phyloP scores from a whole-genome alignment of 2,797 vertebrate genomes.

The Darevskia nairensis region DNA sequence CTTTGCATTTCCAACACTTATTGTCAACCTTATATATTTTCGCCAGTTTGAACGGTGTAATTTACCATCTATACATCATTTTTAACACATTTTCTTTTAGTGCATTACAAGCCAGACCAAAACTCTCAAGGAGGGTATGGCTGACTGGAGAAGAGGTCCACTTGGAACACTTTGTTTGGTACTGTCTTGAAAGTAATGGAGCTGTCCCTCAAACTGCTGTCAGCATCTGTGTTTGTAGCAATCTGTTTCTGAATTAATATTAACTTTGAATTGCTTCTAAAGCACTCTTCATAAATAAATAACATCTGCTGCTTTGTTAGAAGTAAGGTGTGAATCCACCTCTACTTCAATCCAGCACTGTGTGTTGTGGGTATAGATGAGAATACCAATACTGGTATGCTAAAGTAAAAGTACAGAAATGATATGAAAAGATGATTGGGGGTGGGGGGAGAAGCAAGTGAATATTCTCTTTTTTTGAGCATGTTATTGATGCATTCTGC shows the following conservation, averaged over 20 bases:
- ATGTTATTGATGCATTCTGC: not conserved
- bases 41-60: too few relatives aligned
- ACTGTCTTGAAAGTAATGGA: constrained; percentile 22
- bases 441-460: not conserved
- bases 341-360: constrained; percentile 12
- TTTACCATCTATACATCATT: too few relatives aligned
- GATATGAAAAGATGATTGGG: fast-evolving
- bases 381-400: fast-evolving
- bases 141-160: too few relatives aligned
- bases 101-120: too few relatives aligned
- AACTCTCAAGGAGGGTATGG: too few relatives aligned
- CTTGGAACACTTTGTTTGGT: not conserved
- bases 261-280: constrained; percentile 37
- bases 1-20: too few relatives aligned
- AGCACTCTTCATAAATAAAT: constrained; percentile 32
- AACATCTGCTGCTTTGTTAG: constrained; percentile 28
- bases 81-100: too few relatives aligned
- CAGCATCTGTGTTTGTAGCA: not conserved
- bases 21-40: too few relatives aligned
- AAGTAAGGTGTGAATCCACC: constrained; percentile 42
- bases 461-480: not conserved
- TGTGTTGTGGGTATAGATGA: not conserved
- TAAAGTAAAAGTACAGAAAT: fast-evolving
- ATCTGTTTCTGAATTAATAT: constrained; percentile 14
- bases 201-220: not conserved